phyloP scores from a whole-genome alignment of 2,888 invertebrate species.

The Hypselothyrea guttata region DNA sequence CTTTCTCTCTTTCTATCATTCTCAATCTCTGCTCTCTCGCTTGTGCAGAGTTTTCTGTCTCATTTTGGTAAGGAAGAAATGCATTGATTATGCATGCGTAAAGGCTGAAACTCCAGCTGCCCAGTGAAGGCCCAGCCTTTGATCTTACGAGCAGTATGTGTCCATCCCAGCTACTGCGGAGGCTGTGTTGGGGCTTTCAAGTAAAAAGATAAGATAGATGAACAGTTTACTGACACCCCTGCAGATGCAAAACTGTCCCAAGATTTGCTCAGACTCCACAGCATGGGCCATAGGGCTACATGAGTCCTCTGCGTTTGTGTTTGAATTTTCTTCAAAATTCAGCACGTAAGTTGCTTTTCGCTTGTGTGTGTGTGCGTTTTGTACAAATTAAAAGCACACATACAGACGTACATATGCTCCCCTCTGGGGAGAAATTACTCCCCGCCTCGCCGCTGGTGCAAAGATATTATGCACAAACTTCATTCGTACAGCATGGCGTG shows the following conservation, averaged over 20 bases:
- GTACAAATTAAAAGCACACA: constrained; percentile 70
- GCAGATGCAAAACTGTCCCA: constrained; percentile 43
- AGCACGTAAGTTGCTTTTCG: constrained; percentile 34
- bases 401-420: constrained; percentile 23
- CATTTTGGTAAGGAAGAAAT: constrained; percentile 50
- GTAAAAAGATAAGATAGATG: constrained; percentile 71
- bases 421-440: constrained; percentile 70
- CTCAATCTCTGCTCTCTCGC: constrained; percentile 1
- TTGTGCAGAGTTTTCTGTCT: background rate
- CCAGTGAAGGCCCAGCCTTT: constrained; percentile 25
- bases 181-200: constrained; percentile 61
- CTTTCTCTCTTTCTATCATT: constrained; percentile 13
- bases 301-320: constrained; percentile 6
- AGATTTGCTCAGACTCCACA: constrained; percentile 61
- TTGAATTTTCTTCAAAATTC: constrained; percentile 73
- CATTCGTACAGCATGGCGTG: constrained; percentile 62
- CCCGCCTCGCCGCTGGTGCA: constrained; percentile 5
- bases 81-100: constrained; percentile 77
- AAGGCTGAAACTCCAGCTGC: constrained; percentile 49
- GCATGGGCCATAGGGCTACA: background rate
- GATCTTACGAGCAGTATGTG: constrained; percentile 51
- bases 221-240: constrained; percentile 52
- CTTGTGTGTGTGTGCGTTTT: constrained; percentile 20
- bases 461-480: constrained; percentile 72
- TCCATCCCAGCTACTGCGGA: constrained; percentile 32